These are phyloP conservation scores for Chrysolina haemoptera DNA, from an alignment of 2,888 invertebrate species.

Conservation along the genomic window DNA sequence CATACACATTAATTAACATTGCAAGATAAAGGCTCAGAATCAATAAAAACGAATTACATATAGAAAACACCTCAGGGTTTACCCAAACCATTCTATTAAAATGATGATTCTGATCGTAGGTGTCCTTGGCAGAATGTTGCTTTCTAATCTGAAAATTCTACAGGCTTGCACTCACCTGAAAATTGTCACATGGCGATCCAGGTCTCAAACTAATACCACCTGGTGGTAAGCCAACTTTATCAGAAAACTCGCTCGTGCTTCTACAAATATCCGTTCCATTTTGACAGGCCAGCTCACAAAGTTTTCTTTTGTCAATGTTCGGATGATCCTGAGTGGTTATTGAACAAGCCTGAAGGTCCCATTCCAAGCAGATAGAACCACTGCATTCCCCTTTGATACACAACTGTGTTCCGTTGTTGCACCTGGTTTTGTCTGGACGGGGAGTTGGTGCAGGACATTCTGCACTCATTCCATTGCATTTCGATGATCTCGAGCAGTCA, in stretches of 20 bases:
- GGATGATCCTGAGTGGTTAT: conserved; percentile 84
- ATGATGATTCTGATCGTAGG: too few species aligned
- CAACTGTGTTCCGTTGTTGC: conserved; percentile 92
- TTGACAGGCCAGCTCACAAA: conserved; percentile 98
- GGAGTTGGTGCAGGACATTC: conserved; percentile 90
- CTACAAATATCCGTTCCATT: conserved; percentile 86
- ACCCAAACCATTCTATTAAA: too few species aligned
- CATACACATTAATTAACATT: too few species aligned
- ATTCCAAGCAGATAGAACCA: conserved; percentile 95
- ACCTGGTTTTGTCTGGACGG: conserved; percentile 90
- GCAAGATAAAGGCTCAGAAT: too few species aligned
- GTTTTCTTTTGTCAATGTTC: conserved; percentile 84
- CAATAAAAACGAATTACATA: too few species aligned
- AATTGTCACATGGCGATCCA: conserved; percentile 99
- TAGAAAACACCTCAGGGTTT: too few species aligned
- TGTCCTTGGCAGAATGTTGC: too few species aligned
- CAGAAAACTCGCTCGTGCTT: conserved; percentile 90
- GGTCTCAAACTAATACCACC: conserved; percentile 92
- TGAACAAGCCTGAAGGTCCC: conserved; percentile 96
- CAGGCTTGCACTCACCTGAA: conserved; percentile 87
- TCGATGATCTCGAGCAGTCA: conserved; percentile 91
- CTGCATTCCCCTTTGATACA: conserved; percentile 93
- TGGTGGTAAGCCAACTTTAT: conserved; percentile 79
- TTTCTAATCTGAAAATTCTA: too few species aligned
- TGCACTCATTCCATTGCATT: conserved; percentile 88